Evolutionary conservation across 2,888 invertebrate species (phyloP).

Genomic region (Melikaiella ostensackeni): DNA sequence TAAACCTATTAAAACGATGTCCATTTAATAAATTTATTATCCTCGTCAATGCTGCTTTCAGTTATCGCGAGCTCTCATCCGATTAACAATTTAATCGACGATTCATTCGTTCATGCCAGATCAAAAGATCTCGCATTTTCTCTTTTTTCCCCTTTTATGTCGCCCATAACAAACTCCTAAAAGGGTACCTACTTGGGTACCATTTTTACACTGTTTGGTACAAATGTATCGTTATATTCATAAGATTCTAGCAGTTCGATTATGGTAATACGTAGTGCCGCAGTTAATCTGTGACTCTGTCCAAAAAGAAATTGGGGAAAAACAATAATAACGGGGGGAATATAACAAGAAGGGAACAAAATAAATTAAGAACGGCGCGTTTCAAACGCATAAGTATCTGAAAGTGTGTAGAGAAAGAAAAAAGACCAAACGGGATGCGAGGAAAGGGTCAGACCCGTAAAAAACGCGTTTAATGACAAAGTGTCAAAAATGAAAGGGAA

Average conservation of each 20-base stretch:
- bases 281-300: slow-evolving; percentile 18
- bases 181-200: slow-evolving; percentile 13
- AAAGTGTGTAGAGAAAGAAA: slow-evolving; percentile 18
- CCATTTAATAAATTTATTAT: slow-evolving; percentile 14
- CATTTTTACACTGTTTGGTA: slow-evolving; percentile 37
- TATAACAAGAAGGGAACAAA: slow-evolving; percentile 23
- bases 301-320: slow-evolving; percentile 32
- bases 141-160: slow-evolving; percentile 34
- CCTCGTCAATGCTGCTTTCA: slow-evolving; percentile 33
- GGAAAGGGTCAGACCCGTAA: slow-evolving; percentile 19
- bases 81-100: slow-evolving; percentile 26
- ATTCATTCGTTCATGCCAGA: slow-evolving; percentile 21
- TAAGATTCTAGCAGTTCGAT: slow-evolving; percentile 34
- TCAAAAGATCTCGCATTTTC: slow-evolving; percentile 23
- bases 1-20: slow-evolving; percentile 54
- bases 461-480: slow-evolving; percentile 8
- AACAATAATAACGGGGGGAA: slow-evolving; percentile 33
- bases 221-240: slow-evolving; percentile 42
- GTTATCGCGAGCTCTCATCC: slow-evolving; percentile 36
- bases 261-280: slow-evolving; percentile 30
- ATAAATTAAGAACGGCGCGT: slow-evolving; percentile 31
- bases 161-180: slow-evolving; percentile 31
- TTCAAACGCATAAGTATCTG: slow-evolving; percentile 34
- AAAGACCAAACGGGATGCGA: slow-evolving; percentile 20
- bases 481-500: slow-evolving; percentile 13